Percentiles rank a stretch among this genome's conserved stretches.
Conservation (phyloP, 2,113 vertebrate genomes). For the Collichthys lucidus region DNA sequence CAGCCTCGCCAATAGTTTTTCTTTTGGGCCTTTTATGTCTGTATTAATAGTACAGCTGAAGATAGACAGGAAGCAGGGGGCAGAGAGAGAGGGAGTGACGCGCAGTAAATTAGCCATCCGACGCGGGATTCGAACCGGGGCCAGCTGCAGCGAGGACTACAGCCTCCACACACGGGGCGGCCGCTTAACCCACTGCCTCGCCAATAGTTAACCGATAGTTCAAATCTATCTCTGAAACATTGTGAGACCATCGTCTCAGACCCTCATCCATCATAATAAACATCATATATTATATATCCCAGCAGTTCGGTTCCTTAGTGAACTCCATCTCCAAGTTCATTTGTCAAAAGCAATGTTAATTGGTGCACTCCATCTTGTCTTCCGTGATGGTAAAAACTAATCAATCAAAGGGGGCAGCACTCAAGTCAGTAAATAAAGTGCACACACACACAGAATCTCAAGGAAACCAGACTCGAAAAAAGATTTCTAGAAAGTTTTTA, state of each 20-base stretch:
- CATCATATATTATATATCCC: slow-evolving; percentile 62
- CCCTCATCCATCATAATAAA: slow-evolving; percentile 64
- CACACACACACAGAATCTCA: slow-evolving; percentile 28
- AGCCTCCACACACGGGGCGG: no score
- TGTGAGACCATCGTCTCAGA: slow-evolving; percentile 12
- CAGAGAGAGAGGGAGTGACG: no score
- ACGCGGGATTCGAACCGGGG: no score
- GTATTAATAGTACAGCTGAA: no score
- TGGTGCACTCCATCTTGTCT: slow-evolving; percentile 70
- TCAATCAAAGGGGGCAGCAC: slow-evolving; percentile 47
- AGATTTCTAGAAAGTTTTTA: neutral
- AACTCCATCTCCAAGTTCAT: slow-evolving; percentile 63
- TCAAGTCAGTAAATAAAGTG: slow-evolving; percentile 43
- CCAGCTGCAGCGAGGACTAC: no score
- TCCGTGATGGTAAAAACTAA: slow-evolving; percentile 55
- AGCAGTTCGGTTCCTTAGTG: slow-evolving; percentile 42
- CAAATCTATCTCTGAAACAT: slow-evolving; percentile 14
- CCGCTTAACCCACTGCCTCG: no score
- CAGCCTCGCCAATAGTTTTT: slow-evolving; percentile 5
- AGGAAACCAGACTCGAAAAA: neutral
- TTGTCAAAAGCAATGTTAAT: slow-evolving; percentile 71
- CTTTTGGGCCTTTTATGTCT: no score
- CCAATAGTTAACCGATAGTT: slow-evolving; percentile 33
- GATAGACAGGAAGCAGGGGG: no score
- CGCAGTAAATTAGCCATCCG: no score